phyloP scores from a whole-genome alignment of 2,888 invertebrate species.

The Cosmia pyralina region DNA sequence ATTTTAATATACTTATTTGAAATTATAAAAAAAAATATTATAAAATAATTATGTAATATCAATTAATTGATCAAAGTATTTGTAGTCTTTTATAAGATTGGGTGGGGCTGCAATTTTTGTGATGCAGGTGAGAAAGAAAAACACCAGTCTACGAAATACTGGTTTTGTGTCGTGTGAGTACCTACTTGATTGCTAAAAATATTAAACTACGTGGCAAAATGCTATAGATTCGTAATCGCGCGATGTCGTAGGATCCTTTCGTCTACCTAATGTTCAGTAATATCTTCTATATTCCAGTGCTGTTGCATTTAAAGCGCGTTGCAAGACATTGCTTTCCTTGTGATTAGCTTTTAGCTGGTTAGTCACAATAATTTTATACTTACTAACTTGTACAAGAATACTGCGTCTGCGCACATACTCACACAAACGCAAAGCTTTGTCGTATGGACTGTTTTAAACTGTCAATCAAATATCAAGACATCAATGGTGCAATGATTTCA shows the following conservation, averaged over 20 bases:
- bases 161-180: constrained; percentile 5
- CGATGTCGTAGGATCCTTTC: not conserved
- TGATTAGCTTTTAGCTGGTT: not conserved
- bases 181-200: not conserved
- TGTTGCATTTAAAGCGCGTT: not conserved
- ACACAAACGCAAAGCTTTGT: constrained; percentile 1
- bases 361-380: not conserved
- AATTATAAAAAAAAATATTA: constrained; percentile 59
- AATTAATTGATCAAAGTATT: constrained; percentile 78
- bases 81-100: constrained; percentile 83
- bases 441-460: not conserved
- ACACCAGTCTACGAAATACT: not conserved
- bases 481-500: constrained; percentile 60
- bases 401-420: not conserved
- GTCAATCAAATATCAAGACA: not conserved
- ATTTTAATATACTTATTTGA: constrained; percentile 63
- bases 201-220: not conserved
- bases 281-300: not conserved
- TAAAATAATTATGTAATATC: constrained; percentile 60
- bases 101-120: constrained; percentile 68
- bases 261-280: not conserved
- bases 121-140: constrained; percentile 13
- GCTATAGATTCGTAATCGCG: not conserved
- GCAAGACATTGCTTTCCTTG: not conserved
- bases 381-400: not conserved